phyloP scores from a whole-genome alignment of 2,797 vertebrate genomes.

The Poliocrania exsul region DNA sequence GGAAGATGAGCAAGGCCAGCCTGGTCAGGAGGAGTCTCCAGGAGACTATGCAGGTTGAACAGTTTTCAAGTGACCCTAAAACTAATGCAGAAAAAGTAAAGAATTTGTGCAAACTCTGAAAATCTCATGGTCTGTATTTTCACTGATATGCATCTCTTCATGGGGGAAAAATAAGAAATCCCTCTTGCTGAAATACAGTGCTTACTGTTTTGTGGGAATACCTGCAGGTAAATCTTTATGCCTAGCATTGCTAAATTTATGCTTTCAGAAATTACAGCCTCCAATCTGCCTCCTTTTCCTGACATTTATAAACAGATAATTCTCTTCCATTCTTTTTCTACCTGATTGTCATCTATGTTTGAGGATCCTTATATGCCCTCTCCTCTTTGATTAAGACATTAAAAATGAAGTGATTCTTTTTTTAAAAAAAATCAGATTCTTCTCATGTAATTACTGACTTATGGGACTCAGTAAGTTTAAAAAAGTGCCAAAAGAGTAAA shows the following conservation, averaged over 20 bases:
- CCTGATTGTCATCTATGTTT: neutral
- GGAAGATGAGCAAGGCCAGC: neutral
- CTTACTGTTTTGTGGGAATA: neutral
- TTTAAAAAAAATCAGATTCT: neutral
- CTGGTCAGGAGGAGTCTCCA: neutral
- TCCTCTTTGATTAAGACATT: neutral
- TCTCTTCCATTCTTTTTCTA: rapidly evolving
- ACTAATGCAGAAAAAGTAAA: neutral
- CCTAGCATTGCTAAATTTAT: neutral
- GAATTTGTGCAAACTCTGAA: neutral
- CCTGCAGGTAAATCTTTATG: neutral
- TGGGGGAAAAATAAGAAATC: neutral
- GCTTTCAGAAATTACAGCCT: neutral
- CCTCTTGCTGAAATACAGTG: neutral
- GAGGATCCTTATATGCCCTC: neutral
- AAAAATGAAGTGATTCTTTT: neutral
- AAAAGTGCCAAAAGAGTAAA: neutral
- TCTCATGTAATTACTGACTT: neutral
- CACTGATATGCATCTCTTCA: neutral
- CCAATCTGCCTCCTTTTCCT: neutral
- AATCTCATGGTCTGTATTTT: neutral
- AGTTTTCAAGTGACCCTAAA: neutral
- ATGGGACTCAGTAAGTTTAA: rapidly evolving
- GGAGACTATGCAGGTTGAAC: rapidly evolving
- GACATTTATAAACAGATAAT: neutral